A percentile compares a stretch with the other conserved stretches of the same genome.
Evolutionary conservation across 2,797 vertebrate genomes (phyloP).

Genomic region (Pteropus rufus): DNA sequence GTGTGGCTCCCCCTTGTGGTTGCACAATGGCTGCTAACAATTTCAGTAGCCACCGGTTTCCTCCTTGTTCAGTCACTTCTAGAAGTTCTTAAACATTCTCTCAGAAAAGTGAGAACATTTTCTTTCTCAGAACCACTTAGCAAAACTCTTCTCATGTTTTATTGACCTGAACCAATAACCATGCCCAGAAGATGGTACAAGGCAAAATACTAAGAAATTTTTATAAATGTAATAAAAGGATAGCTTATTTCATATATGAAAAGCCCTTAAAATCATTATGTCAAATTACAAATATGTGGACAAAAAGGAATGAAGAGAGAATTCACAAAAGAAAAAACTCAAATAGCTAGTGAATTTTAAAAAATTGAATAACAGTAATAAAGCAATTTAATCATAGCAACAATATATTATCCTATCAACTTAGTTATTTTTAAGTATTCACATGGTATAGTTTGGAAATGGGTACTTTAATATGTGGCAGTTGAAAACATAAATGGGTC

Average conservation of each 20-base stretch:
- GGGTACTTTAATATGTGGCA: neutral
- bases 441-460: neutral
- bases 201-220: constrained; percentile 1
- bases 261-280: neutral
- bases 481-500: neutral
- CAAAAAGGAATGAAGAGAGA: neutral
- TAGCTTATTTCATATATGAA: neutral
- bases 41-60: neutral
- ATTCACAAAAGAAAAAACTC: constrained; percentile 10
- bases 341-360: neutral
- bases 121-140: neutral
- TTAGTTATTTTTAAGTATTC: neutral
- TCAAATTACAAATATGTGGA: neutral
- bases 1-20: constrained; percentile 48
- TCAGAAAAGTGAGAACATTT: neutral
- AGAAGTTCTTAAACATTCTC: neutral
- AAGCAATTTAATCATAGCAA: neutral
- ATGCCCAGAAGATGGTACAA: neutral
- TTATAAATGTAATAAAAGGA: neutral
- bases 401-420: neutral
- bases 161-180: neutral
- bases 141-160: constrained; percentile 17
- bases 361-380: neutral
- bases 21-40: neutral
- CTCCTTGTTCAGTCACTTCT: neutral